These are phyloP conservation scores for Hydropsyche betteni DNA, from an alignment of 2,888 invertebrate genomes.

Conservation along the genomic window DNA sequence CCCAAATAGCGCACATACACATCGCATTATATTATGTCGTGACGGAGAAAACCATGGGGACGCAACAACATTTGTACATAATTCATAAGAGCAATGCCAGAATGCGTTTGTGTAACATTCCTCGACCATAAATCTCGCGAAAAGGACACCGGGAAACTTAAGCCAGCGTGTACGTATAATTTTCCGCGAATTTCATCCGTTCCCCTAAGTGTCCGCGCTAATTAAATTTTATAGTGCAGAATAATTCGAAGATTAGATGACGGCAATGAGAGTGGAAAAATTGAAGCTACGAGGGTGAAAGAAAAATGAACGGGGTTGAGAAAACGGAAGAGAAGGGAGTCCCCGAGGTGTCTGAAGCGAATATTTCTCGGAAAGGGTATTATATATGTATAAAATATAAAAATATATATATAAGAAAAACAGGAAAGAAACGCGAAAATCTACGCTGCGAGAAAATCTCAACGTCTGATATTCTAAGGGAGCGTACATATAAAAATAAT, in stretches of 20 bases:
- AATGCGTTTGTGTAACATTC: conserved; percentile 29
- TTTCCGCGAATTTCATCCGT: not conserved
- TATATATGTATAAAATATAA: too few relatives aligned
- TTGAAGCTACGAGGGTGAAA: not conserved
- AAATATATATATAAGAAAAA: not conserved
- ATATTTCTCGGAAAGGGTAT: not conserved
- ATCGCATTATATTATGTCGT: too few relatives aligned
- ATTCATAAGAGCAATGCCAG: conserved; percentile 32
- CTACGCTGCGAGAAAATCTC: conserved; percentile 20
- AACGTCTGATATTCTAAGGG: conserved; percentile 15
- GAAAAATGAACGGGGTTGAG: conserved; percentile 17
- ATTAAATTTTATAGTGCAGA: conserved; percentile 31
- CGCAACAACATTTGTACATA: conserved; percentile 34
- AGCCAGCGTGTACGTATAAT: conserved; percentile 11
- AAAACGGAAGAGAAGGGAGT: not conserved
- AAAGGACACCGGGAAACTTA: conserved; percentile 25
- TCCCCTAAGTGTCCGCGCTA: not conserved
- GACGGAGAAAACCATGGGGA: not conserved
- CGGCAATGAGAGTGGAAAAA: conserved; percentile 15
- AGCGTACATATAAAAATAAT: conserved; percentile 27
- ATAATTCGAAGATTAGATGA: conserved; percentile 18
- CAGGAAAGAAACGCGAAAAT: conserved; percentile 20
- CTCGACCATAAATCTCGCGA: conserved; percentile 33
- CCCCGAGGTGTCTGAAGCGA: not conserved
- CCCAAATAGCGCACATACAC: conserved; percentile 3